A percentile compares a stretch with the other conserved stretches of the same genome.
Evolutionary conservation across 1,140 invertebrate species (phyloP).

Genomic region (Rhyzopertha dominica): DNA sequence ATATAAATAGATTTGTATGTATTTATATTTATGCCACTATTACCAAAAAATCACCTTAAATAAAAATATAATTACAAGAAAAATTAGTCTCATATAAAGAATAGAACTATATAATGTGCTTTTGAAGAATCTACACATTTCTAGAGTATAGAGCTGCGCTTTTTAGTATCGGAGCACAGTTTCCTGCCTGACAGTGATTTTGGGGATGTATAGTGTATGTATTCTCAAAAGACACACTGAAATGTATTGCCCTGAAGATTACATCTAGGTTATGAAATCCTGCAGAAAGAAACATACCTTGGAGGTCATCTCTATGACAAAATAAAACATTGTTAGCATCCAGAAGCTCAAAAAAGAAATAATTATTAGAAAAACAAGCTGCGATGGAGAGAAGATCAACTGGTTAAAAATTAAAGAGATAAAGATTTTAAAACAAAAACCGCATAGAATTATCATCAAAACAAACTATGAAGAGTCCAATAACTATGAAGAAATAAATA

Average conservation of each 20-base stretch:
- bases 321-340: conserved; percentile 5
- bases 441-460: conserved; percentile 1
- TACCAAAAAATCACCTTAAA: too few relatives aligned
- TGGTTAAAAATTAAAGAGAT: conserved; percentile 8
- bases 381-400: conserved; percentile 4
- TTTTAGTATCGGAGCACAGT: conserved; percentile 2
- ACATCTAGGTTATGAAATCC: too few relatives aligned
- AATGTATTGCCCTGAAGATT: conserved; percentile 5
- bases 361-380: neutral
- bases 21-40: too few relatives aligned
- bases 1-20: too few relatives aligned
- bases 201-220: neutral
- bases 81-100: too few relatives aligned
- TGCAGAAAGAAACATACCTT: conserved; percentile 2
- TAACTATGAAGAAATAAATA: conserved; percentile 1
- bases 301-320: conserved; percentile 2
- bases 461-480: conserved; percentile 2
- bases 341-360: conserved; percentile 7
- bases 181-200: neutral
- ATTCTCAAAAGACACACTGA: conserved; percentile 5
- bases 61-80: too few relatives aligned
- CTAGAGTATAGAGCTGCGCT: conserved; percentile 1
- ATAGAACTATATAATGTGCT: neutral
- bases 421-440: conserved; percentile 6
- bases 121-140: conserved; percentile 5